phyloP scores from a whole-genome alignment of 2,113 vertebrate genomes.

The Phyllopteryx taeniolatus region DNA sequence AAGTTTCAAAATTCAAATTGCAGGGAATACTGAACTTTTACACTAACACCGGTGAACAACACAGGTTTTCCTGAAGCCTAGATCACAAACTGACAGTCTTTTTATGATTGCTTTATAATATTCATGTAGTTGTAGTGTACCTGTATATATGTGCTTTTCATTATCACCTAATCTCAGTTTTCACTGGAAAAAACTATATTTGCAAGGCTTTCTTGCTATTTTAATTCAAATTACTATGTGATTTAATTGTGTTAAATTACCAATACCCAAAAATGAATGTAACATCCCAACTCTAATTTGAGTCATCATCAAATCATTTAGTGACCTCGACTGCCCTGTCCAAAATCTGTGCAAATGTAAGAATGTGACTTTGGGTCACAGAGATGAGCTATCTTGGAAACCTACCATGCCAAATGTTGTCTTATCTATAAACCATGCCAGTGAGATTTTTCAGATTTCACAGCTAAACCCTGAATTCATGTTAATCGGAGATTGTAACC shows the following conservation, averaged over 20 bases:
- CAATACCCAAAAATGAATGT: background rate
- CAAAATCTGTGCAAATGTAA: background rate
- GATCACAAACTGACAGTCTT: background rate
- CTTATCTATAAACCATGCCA: conserved; percentile 55
- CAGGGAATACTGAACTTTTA: background rate
- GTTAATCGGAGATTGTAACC: conserved; percentile 63
- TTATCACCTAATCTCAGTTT: background rate
- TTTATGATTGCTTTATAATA: background rate
- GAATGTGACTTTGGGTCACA: conserved; percentile 25
- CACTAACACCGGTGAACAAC: too few species aligned
- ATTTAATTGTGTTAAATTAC: background rate
- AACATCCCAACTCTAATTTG: background rate
- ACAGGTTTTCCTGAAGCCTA: background rate
- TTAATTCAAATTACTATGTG: background rate
- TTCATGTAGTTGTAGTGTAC: too few species aligned
- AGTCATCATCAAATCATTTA: background rate
- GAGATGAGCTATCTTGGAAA: conserved; percentile 44
- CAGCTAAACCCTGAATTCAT: conserved; percentile 61
- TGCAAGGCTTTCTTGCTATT: background rate
- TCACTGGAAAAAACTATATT: background rate
- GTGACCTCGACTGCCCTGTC: background rate
- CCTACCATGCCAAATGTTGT: conserved; percentile 43
- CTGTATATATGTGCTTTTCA: too few species aligned
- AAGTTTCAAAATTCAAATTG: background rate
- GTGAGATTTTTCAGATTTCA: conserved; percentile 66